A percentile compares a stretch with the other conserved stretches of the same genome.
Conservation (phyloP, 2,113 vertebrate genomes). For the Lanius ludovicianus region DNA sequence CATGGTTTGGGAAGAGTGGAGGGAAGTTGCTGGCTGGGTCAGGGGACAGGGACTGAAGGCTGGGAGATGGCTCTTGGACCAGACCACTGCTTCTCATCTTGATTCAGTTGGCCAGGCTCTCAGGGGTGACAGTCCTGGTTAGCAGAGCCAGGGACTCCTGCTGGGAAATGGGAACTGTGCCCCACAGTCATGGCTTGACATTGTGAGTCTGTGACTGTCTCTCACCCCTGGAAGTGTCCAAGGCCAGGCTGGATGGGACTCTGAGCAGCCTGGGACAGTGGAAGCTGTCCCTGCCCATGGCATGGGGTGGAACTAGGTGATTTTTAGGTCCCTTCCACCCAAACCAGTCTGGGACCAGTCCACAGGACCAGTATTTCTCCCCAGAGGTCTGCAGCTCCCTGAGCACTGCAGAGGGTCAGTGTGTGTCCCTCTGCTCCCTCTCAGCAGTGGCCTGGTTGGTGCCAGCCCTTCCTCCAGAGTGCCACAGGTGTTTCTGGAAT, state of each 20-base stretch:
- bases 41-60: not conserved
- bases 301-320: not conserved
- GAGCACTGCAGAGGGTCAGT: not conserved
- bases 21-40: not conserved
- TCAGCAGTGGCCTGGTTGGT: not conserved
- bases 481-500: accelerated
- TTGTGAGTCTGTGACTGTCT: not conserved
- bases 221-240: not conserved
- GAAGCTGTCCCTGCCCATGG: not conserved
- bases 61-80: not conserved
- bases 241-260: not conserved
- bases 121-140: not conserved
- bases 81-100: not conserved
- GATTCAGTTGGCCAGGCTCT: not conserved
- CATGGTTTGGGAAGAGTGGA: not conserved
- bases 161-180: not conserved
- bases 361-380: accelerated
- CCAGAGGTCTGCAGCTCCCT: not conserved
- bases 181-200: not conserved
- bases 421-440: not conserved
- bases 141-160: not conserved
- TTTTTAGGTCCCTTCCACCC: not conserved
- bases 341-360: not conserved
- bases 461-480: not conserved
- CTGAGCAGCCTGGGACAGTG: not conserved